phyloP scores from a whole-genome alignment of 1,140 invertebrate species.

The Drosophila kurseongensis region DNA sequence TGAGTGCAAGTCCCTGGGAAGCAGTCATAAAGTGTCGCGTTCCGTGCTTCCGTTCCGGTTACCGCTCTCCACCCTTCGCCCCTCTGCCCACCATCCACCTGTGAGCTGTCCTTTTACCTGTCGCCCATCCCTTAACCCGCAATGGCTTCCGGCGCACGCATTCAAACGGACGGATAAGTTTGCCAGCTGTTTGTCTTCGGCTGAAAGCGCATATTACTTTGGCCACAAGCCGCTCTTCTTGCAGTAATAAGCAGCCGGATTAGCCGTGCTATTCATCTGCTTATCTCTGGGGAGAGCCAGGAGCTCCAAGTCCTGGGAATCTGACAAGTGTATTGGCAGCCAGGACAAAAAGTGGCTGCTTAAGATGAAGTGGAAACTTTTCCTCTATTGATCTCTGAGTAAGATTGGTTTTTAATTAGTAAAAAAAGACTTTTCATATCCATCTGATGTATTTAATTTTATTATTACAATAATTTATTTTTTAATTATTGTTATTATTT shows the following conservation, averaged over 20 bases:
- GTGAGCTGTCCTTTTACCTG: conserved; percentile 39
- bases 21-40: conserved; percentile 75
- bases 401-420: neutral
- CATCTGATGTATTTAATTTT: no score
- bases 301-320: conserved; percentile 7
- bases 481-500: no score
- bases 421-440: no score
- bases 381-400: no score
- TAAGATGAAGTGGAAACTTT: no score
- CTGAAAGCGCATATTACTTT: conserved; percentile 66
- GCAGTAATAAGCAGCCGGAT: conserved; percentile 62
- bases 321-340: conserved; percentile 40
- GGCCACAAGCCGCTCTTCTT: conserved; percentile 48
- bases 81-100: conserved; percentile 6
- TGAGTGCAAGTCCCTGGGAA: conserved; percentile 33
- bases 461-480: no score
- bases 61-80: neutral
- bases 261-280: conserved; percentile 47
- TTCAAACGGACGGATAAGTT: conserved; percentile 27
- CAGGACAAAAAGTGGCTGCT: conserved; percentile 2
- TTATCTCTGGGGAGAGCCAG: conserved; percentile 32
- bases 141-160: conserved; percentile 76
- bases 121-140: conserved; percentile 49
- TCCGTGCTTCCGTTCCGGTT: conserved; percentile 52
- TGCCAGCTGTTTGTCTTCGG: conserved; percentile 46